Conservation (phyloP, 2,797 vertebrate genomes). For the Prunella strophiata region DNA sequence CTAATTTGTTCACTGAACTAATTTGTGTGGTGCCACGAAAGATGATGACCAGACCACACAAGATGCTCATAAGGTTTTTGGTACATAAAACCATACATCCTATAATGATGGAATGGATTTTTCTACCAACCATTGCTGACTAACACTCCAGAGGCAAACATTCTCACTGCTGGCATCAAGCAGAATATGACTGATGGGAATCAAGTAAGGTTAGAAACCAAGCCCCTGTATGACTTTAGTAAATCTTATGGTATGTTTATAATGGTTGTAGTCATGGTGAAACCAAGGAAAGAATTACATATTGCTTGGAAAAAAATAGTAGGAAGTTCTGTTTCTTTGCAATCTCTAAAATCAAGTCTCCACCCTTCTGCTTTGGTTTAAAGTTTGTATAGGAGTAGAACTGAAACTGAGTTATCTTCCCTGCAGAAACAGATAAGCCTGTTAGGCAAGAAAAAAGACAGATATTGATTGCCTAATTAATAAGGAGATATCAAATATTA, state of each 20-base stretch:
- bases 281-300: slow-evolving; percentile 6
- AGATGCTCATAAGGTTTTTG: not conserved
- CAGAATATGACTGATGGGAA: not conserved
- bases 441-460: not conserved
- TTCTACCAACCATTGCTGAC: not conserved
- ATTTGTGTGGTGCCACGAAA: not conserved
- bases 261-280: not conserved
- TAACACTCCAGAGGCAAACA: not conserved
- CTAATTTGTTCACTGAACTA: not conserved
- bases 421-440: not conserved
- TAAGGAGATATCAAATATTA: not conserved
- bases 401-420: not conserved
- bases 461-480: not conserved
- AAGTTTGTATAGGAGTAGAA: not conserved
- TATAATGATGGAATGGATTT: not conserved
- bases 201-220: not conserved
- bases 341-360: not conserved
- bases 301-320: not conserved
- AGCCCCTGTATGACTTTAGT: not conserved
- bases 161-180: not conserved
- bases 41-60: fast-evolving
- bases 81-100: not conserved
- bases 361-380: not conserved
- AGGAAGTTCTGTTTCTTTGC: not conserved
- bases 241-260: slow-evolving; percentile 25